These are phyloP conservation scores for Tachypleus tridentatus DNA, from an alignment of 1,140 invertebrate species.

Conservation along the genomic window DNA sequence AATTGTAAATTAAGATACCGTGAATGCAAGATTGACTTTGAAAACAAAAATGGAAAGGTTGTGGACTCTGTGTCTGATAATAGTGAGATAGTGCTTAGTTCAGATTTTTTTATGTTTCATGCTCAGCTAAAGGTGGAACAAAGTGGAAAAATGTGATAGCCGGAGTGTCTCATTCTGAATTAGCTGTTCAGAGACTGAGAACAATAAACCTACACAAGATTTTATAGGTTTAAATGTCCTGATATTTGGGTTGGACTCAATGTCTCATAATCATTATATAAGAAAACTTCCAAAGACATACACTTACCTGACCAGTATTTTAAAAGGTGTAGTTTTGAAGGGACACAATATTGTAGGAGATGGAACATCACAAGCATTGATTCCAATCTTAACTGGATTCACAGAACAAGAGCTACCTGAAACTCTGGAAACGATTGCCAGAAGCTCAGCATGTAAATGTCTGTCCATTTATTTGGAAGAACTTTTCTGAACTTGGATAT, in stretches of 20 bases:
- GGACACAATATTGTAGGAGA: constrained; percentile 90
- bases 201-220: constrained; percentile 39
- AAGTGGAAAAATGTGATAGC: constrained; percentile 47
- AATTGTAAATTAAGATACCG: constrained; percentile 16
- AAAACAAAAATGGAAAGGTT: background rate
- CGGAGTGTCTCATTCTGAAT: constrained; percentile 41
- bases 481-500: constrained; percentile 36
- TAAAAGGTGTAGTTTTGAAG: constrained; percentile 57
- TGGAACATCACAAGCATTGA: constrained; percentile 82
- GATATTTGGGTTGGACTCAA: constrained; percentile 83
- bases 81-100: constrained; percentile 21
- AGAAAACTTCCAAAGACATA: constrained; percentile 72
- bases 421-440: constrained; percentile 57
- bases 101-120: constrained; percentile 52
- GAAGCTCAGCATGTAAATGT: constrained; percentile 49
- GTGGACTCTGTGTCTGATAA: background rate
- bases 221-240: constrained; percentile 57
- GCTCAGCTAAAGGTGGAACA: constrained; percentile 39
- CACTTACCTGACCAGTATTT: constrained; percentile 51
- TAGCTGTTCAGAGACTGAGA: constrained; percentile 35
- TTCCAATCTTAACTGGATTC: constrained; percentile 73
- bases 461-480: constrained; percentile 40
- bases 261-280: constrained; percentile 73
- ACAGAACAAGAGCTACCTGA: constrained; percentile 79
- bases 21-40: constrained; percentile 11